These are phyloP conservation scores for Euwallacea similis DNA, from an alignment of 1,140 invertebrate species.

Conservation along the genomic window DNA sequence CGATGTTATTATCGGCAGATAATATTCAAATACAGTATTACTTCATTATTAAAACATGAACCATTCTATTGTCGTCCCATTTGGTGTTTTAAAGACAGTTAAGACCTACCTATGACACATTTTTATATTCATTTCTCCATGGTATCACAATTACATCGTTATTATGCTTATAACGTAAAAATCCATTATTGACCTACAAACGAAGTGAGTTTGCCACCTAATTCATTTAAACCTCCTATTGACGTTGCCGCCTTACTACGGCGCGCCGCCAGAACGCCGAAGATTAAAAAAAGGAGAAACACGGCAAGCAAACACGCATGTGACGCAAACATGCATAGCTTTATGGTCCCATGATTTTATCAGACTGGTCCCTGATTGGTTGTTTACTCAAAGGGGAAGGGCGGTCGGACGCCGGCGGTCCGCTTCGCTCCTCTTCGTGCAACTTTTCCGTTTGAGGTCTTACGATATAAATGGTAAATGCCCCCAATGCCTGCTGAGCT, in stretches of 20 bases:
- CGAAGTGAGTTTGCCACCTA: neutral
- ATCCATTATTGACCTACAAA: neutral
- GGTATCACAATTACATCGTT: neutral
- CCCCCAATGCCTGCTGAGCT: constrained; percentile 13
- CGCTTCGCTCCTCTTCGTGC: constrained; percentile 32
- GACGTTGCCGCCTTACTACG: neutral
- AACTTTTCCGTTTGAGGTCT: constrained; percentile 44
- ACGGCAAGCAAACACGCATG: constrained; percentile 46
- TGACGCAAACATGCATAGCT: constrained; percentile 50
- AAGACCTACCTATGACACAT: neutral
- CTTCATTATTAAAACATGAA: too few species aligned
- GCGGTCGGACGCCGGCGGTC: constrained; percentile 40
- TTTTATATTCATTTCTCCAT: neutral
- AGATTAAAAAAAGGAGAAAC: constrained; percentile 16
- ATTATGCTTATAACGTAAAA: neutral
- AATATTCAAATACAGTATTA: too few species aligned
- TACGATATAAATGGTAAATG: constrained; percentile 46
- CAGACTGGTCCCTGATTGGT: constrained; percentile 53
- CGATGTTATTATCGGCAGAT: too few species aligned
- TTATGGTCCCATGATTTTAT: constrained; percentile 55
- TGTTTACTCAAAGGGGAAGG: constrained; percentile 52
- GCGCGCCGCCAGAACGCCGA: neutral
- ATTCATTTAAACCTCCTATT: neutral
- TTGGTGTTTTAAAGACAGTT: too few species aligned
- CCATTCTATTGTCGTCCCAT: too few species aligned